Base-by-base conservation (phyloP, 2,797 vertebrate genomes). In the Xerus rutilus region DNA sequence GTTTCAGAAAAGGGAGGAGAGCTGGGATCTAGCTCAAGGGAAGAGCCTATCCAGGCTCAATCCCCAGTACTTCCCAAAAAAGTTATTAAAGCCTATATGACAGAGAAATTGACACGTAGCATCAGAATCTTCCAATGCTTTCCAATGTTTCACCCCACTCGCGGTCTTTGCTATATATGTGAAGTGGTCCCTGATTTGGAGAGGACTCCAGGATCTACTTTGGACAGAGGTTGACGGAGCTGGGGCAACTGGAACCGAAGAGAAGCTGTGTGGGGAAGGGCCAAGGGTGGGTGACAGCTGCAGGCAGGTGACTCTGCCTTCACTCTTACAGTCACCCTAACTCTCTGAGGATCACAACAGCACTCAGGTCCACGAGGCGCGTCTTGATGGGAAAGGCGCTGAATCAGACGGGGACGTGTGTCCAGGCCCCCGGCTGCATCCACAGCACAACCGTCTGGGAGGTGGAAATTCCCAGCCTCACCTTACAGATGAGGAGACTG, bases 321-420 rank as follows among this genome's bases (percentile, higher is more conserved):
- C 4, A 23, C 54, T 39, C 74, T 20, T 49, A 67, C 54, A 23
- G 47, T 23, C 5, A 15, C 7, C 73, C 35, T 11, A 4, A 13
- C 17, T 39, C 39, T 39, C 39, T 39, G 39, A 3, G 39, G 39
- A 39, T 39, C 39, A 39, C 52, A 54, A 15, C 5, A 17, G 18
- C 59, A 62, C 49, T 15, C 49, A 52, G 49, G 49, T 17, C 13
- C 49, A 0, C 4, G 59, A 25, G 59, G 59, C 4, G 28, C n/a
- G 30, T 6, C 0, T 1, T 3, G 74, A 32, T 0, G n/a, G 78
- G 49, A n/a, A 2, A 25, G 4, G 0, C 0, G 14, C 83, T 28
- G 11, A 1, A 39, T 30, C 32, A 15, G 49, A 12, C 62, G 8
- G 43, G 49, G n/a, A 1, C 4, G 7, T 12, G 57, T 3, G 0